Evolutionary conservation across 2,888 invertebrate species (phyloP), one percentile per base, ranked within the genome.

Genomic region (Apantesis nais): DNA sequence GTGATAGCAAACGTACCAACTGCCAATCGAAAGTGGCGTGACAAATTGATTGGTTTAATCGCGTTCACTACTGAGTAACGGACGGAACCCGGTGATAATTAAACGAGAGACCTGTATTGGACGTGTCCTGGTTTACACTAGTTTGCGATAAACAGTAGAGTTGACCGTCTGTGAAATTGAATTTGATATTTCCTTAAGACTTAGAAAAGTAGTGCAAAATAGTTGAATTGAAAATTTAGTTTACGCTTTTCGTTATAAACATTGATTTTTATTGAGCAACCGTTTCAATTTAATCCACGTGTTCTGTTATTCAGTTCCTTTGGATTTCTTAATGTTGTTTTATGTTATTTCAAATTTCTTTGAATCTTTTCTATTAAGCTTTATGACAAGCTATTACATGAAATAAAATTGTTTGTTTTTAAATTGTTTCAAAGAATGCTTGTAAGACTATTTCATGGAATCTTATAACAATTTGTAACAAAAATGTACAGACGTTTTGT

Each of bases 41-140:
- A 83, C 83, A 82, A 84, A 85, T 84, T 82, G 84, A 82, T 80
- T 80, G 82, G 81, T 80, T 79, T 82, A 84, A 84, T 84, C 82
- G 81, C 79, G 70, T 81, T 81, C 83, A 60, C 75, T 76, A 81
- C 76, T 81, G 79, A 81, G 74, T 83, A 81, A 83, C 81, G 73
- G 74, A 83, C 71, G 72, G 77, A 72, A 74, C 78, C 83, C 79
- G 63, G 78, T 83, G 81, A 81, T 81, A 81, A 81, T 81, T 81
- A 83, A 81, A 81, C 81, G 77, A 74, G 83, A 73, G 78, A 82
- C 83, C 79, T 81, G 81, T 79, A 76, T 79, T 71, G 75, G 81
- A 82, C 81, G 75, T 81, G 75, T 79, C 79, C 81, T 72, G 67
- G 66, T 74, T 77, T 76, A 79, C 81, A 76, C 81, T 67, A 62